Evolutionary conservation across 2,797 vertebrate genomes (phyloP).

Genomic region (Esox lucius): DNA sequence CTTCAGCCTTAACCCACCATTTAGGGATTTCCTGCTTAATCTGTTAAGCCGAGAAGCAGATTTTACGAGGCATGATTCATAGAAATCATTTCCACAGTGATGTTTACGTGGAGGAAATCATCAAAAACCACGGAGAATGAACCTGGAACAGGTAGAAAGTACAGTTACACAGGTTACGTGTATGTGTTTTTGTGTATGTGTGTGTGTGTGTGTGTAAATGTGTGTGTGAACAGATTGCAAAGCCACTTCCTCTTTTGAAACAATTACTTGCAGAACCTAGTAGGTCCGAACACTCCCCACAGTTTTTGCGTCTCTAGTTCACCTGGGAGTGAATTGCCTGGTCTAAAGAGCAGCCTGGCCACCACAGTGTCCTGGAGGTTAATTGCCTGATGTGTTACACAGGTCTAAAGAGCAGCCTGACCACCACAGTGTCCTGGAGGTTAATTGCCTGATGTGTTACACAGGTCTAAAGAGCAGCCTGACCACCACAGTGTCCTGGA

Average conservation of each 20-base stretch:
- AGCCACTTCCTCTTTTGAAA: too few species aligned
- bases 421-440: too few species aligned
- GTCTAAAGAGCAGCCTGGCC: too few species aligned
- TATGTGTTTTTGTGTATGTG: slow-evolving; percentile 8
- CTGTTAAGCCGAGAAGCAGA: slow-evolving; percentile 38
- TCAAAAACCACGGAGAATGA: not conserved
- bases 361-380: too few species aligned
- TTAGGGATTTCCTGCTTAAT: slow-evolving; percentile 29
- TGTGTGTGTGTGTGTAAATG: not conserved
- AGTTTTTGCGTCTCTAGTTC: not conserved
- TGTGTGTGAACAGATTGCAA: not conserved
- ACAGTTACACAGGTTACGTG: slow-evolving; percentile 3
- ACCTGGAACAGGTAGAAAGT: not conserved
- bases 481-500: slow-evolving; percentile 43
- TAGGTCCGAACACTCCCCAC: not conserved
- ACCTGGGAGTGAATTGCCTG: not conserved
- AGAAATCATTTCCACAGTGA: slow-evolving; percentile 30
- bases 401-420: too few species aligned
- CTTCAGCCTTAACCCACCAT: slow-evolving; percentile 3
- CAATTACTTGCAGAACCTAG: not conserved
- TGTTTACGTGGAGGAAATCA: slow-evolving; percentile 13
- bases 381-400: too few species aligned
- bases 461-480: slow-evolving; percentile 75
- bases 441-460: too few species aligned
- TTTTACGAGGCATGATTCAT: slow-evolving; percentile 26